Conservation (phyloP, 2,113 vertebrate genomes). For the Ceyx melanurus region DNA sequence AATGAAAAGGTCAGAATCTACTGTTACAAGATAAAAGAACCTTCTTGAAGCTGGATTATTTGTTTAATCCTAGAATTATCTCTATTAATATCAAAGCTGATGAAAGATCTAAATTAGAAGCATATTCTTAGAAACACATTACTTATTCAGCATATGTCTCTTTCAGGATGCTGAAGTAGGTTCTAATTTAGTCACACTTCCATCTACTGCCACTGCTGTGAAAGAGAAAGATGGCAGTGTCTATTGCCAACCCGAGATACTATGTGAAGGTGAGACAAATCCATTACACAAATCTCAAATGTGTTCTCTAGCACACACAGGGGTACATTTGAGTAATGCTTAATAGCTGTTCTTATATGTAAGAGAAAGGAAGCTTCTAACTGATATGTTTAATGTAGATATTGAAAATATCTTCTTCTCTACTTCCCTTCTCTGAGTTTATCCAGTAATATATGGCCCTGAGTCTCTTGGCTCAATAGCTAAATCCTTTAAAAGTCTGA, state of each 20-base stretch:
- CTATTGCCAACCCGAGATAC: conserved; percentile 82
- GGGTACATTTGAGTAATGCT: neutral
- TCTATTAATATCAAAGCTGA: neutral
- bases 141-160: neutral
- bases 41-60: neutral
- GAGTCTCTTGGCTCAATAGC: neutral
- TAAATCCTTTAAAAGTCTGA: neutral
- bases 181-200: conserved; percentile 81
- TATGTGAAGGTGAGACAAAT: conserved; percentile 82
- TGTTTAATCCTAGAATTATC: neutral
- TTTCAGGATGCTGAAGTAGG: conserved; percentile 80
- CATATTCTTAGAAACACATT: neutral
- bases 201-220: conserved; percentile 80
- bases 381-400: neutral
- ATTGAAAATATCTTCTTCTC: neutral
- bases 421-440: neutral
- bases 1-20: neutral
- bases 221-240: conserved; percentile 86
- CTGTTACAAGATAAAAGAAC: neutral
- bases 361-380: neutral
- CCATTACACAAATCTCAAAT: neutral
- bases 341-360: neutral
- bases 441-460: neutral
- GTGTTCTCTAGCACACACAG: neutral
- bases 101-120: neutral